These are phyloP conservation scores for Halisarca cf. caerulea DNA, from an alignment of 37 sponge, comb jelly and placozoan genomes.

Conservation along the genomic window DNA sequence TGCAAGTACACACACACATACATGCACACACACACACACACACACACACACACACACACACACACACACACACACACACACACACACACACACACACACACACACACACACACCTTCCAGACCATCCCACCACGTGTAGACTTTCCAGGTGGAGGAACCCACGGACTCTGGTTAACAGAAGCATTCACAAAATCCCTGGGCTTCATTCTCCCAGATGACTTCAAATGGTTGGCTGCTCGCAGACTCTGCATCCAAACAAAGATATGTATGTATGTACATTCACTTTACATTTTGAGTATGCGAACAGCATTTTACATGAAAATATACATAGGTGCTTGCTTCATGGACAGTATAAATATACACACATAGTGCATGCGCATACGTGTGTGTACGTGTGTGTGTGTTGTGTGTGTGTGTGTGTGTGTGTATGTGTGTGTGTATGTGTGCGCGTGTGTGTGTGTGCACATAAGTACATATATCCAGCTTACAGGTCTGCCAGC, in stretches of 20 bases:
- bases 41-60: slow-evolving; percentile 5
- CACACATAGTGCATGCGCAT: not conserved
- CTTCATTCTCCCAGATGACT: slow-evolving; percentile 14
- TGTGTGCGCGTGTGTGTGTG: too few relatives aligned
- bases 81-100: not conserved
- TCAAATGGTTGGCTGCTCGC: slow-evolving; percentile 16
- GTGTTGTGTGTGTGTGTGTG: too few relatives aligned
- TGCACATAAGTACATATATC: not conserved
- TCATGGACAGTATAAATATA: too few relatives aligned
- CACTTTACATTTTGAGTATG: too few relatives aligned
- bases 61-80: not conserved
- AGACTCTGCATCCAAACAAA: slow-evolving; percentile 10
- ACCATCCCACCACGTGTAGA: slow-evolving; percentile 21
- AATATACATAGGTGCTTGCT: too few relatives aligned
- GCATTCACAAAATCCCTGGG: slow-evolving; percentile 29
- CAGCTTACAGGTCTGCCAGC: slow-evolving; percentile 61
- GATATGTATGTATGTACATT: too few relatives aligned
- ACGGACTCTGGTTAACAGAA: slow-evolving; percentile 45
- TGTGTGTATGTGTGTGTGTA: too few relatives aligned
- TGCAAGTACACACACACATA: not conserved
- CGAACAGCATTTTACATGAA: too few relatives aligned
- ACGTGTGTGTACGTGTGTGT: not conserved
- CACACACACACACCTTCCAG: not conserved
- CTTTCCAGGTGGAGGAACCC: slow-evolving; percentile 74
- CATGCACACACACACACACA: not conserved